Conservation (phyloP, 2,888 invertebrate genomes). For the Uropetala carovei region DNA sequence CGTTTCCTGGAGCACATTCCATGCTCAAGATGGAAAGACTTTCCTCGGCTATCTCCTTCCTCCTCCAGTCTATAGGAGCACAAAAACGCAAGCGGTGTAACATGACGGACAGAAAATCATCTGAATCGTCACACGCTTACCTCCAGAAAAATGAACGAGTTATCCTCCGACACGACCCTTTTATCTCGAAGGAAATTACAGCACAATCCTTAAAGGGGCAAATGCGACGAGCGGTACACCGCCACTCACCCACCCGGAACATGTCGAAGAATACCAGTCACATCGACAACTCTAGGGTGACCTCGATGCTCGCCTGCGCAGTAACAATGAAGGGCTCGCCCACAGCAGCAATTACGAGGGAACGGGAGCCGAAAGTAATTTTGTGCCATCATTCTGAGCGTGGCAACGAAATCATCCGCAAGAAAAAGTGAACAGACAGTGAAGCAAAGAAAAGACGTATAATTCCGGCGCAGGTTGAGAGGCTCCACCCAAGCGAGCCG, state of each 20-base stretch:
- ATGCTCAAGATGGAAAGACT: neutral
- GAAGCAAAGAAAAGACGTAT: slow-evolving; percentile 10
- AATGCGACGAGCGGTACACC: neutral
- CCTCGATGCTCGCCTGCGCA: slow-evolving; percentile 47
- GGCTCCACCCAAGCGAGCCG: neutral
- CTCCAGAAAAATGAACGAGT: neutral
- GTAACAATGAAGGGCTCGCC: slow-evolving; percentile 20
- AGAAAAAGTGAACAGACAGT: neutral
- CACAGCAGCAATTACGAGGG: neutral
- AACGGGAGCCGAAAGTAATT: neutral
- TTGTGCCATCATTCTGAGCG: neutral
- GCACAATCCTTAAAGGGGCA: slow-evolving; percentile 9
- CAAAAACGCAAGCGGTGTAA: neutral
- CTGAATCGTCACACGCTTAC: neutral
- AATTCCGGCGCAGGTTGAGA: neutral
- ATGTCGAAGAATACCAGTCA: neutral
- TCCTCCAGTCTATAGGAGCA: neutral
- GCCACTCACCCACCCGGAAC: neutral
- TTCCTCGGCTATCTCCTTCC: neutral
- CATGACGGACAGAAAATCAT: neutral
- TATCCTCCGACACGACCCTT: neutral
- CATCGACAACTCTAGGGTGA: slow-evolving; percentile 6
- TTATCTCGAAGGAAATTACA: neutral
- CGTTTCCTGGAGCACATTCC: neutral
- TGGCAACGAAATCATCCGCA: neutral